These are phyloP conservation scores for Pteruthius melanotis DNA, from an alignment of 2,113 vertebrate species.

Conservation along the genomic window DNA sequence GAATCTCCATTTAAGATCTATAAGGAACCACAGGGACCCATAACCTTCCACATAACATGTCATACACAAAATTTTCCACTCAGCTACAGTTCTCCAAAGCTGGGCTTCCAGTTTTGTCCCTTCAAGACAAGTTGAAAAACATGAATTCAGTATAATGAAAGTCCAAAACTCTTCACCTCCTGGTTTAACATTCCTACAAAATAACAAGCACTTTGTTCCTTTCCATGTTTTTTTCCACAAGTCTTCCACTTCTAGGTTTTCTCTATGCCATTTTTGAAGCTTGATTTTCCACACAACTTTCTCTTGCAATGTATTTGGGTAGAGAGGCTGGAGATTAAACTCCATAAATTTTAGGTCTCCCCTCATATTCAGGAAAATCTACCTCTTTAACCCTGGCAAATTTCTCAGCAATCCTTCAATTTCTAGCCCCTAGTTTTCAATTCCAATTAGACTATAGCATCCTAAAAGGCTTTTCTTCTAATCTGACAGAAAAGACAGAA, in stretches of 20 bases:
- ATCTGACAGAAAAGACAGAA: background rate
- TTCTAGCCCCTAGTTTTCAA: background rate
- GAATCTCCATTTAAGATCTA: background rate
- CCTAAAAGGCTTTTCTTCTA: background rate
- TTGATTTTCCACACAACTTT: background rate
- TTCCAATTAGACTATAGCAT: background rate
- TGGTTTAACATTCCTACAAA: background rate
- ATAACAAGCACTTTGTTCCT: background rate
- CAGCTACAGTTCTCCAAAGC: background rate
- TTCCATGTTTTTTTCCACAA: background rate
- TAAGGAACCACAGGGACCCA: background rate
- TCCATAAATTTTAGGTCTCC: background rate
- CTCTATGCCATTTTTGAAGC: background rate
- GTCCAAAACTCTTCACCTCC: background rate
- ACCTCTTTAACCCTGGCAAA: background rate
- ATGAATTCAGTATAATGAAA: background rate
- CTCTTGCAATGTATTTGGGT: background rate
- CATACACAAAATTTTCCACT: background rate
- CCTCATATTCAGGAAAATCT: background rate
- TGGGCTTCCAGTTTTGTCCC: background rate
- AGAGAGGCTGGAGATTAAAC: background rate
- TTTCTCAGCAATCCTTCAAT: background rate
- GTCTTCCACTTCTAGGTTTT: background rate
- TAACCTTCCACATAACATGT: background rate
- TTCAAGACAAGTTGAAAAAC: background rate